phyloP scores from a whole-genome alignment of 2,797 vertebrate genomes.

The Gambusia yucatana region DNA sequence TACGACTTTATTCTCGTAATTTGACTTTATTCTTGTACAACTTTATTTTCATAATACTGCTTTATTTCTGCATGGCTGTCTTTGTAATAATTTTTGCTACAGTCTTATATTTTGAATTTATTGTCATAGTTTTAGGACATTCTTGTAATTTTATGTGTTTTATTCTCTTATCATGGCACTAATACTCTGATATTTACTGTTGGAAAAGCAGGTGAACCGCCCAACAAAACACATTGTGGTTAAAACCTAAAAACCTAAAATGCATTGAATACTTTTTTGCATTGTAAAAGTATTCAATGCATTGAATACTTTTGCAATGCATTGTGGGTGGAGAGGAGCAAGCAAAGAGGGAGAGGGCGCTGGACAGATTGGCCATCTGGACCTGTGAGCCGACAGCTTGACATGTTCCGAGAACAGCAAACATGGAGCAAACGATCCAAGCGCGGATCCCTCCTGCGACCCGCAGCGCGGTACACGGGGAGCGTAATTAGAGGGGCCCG shows the following conservation, averaged over 20 bases:
- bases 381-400: conserved; percentile 71
- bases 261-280: too few relatives aligned
- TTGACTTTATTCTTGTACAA: too few relatives aligned
- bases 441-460: conserved; percentile 55
- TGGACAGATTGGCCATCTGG: conserved; percentile 73
- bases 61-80: too few relatives aligned
- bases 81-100: too few relatives aligned
- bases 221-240: not conserved
- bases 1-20: too few relatives aligned
- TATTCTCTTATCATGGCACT: too few relatives aligned
- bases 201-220: not conserved
- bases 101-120: too few relatives aligned
- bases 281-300: too few relatives aligned
- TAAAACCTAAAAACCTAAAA: not conserved
- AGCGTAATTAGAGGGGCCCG: conserved; percentile 62
- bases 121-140: too few relatives aligned
- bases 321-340: conserved; percentile 34
- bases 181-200: not conserved
- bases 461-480: conserved; percentile 53
- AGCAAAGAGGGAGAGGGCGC: conserved; percentile 44
- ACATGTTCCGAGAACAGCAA: conserved; percentile 57
- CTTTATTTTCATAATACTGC: too few relatives aligned
- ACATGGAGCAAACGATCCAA: conserved; percentile 55
- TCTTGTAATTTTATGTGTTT: too few relatives aligned
- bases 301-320: not conserved